Conservation (phyloP, 2,797 vertebrate genomes). For the Hephaestus fuliginosus region DNA sequence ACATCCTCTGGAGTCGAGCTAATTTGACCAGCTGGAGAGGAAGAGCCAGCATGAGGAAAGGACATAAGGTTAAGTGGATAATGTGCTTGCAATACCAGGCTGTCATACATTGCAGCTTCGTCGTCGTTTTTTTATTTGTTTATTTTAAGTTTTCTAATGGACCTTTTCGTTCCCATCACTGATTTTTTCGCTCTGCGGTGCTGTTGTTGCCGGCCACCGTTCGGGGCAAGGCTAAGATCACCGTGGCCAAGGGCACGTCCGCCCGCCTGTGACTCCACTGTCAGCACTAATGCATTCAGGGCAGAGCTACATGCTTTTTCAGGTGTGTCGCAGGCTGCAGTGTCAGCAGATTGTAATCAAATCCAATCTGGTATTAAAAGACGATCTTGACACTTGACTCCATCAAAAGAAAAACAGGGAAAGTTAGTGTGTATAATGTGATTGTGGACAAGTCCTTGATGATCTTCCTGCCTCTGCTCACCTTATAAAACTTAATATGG, state of each 20-base stretch:
- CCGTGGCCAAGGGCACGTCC: conserved; percentile 83
- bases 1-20: conserved; percentile 69
- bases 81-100: conserved; percentile 74
- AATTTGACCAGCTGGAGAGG: conserved; percentile 82
- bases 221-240: conserved; percentile 66
- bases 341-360: conserved; percentile 89
- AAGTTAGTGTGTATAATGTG: conserved; percentile 78
- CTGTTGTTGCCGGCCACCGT: conserved; percentile 61
- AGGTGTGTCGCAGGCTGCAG: conserved; percentile 80
- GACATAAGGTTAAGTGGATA: conserved; percentile 84
- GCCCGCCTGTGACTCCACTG: conserved; percentile 76
- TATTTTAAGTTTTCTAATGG: conserved; percentile 64
- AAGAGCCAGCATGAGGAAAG: conserved; percentile 73
- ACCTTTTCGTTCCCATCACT: conserved; percentile 51
- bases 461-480: conserved; percentile 48
- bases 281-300: conserved; percentile 88
- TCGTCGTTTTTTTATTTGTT: conserved; percentile 65
- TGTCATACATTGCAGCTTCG: conserved; percentile 52
- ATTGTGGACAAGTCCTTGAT: conserved; percentile 63
- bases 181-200: conserved; percentile 47
- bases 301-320: conserved; percentile 82
- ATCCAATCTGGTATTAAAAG: conserved; percentile 90
- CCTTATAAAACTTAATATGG: conserved; percentile 65
- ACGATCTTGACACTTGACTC: conserved; percentile 88
- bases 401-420: conserved; percentile 81